A percentile compares a stretch with the other conserved stretches of the same genome.
These are phyloP conservation scores for Brenthis daphne DNA, from an alignment of 2,888 invertebrate species.

Conservation along the genomic window DNA sequence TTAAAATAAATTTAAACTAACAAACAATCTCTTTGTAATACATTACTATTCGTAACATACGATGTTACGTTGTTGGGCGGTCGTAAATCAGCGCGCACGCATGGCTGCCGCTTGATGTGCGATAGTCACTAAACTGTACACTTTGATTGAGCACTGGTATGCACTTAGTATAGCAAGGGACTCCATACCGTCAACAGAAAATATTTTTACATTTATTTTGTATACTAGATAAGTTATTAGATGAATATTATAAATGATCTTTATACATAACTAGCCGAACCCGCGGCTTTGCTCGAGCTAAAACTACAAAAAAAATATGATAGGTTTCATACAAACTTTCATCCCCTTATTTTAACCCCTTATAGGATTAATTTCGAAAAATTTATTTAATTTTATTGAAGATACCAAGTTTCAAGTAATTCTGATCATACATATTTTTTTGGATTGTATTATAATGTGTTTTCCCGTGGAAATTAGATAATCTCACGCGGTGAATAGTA, in stretches of 20 bases:
- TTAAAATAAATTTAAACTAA: constrained; percentile 1
- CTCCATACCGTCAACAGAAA: constrained; percentile 12
- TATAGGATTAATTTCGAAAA: too few species aligned
- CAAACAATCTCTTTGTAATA: not conserved
- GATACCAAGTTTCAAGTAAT: too few species aligned
- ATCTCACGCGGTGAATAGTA: too few species aligned
- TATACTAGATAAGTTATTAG: not conserved
- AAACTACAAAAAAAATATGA: too few species aligned
- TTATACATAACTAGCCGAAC: too few species aligned
- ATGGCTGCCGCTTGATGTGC: constrained; percentile 32
- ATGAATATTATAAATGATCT: not conserved
- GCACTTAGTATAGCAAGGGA: constrained; percentile 15
- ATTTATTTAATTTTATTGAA: too few species aligned
- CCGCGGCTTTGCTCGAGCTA: too few species aligned
- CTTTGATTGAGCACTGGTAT: constrained; percentile 26
- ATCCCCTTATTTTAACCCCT: too few species aligned
- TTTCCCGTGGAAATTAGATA: too few species aligned
- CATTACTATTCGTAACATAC: not conserved
- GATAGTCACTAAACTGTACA: constrained; percentile 29
- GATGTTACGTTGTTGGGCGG: constrained; percentile 15
- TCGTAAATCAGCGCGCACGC: constrained; percentile 38
- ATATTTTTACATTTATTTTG: not conserved
- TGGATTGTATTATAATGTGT: too few species aligned
- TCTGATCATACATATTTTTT: too few species aligned
- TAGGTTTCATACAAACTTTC: too few species aligned